phyloP scores from a whole-genome alignment of 2,797 vertebrate species.

The Oreortyx pictus region DNA sequence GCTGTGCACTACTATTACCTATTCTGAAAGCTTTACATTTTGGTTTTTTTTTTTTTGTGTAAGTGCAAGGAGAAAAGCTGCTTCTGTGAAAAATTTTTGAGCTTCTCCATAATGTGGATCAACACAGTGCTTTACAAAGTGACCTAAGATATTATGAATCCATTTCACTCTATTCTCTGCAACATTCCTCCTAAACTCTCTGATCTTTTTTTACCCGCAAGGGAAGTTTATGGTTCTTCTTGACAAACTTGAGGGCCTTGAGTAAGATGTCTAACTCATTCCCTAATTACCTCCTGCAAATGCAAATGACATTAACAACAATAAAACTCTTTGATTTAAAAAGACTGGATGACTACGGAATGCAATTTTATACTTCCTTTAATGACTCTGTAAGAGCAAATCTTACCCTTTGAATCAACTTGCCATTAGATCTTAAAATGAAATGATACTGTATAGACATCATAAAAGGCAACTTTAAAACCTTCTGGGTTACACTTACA shows the following conservation, averaged over 20 bases:
- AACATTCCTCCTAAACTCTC: background rate
- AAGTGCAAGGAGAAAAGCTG: background rate
- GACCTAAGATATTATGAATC: background rate
- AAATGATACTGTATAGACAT: conserved; percentile 58
- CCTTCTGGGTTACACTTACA: conserved; percentile 43
- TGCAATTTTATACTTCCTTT: conserved; percentile 73
- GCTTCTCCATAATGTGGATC: background rate
- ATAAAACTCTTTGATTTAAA: conserved; percentile 72
- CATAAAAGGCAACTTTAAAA: conserved; percentile 70
- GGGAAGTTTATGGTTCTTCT: conserved; percentile 40
- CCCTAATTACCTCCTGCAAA: conserved; percentile 70
- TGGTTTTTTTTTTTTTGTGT: background rate
- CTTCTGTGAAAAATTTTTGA: background rate
- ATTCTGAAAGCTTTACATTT: background rate
- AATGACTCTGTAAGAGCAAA: conserved; percentile 69
- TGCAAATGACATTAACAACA: conserved; percentile 66
- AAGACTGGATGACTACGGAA: conserved; percentile 63
- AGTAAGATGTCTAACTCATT: conserved; percentile 21
- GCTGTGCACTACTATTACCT: background rate
- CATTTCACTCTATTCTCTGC: background rate
- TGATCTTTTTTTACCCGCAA: background rate
- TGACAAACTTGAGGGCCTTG: conserved; percentile 43
- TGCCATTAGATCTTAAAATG: conserved; percentile 76
- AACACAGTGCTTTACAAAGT: background rate
- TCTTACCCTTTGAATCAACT: conserved; percentile 74